Evolutionary conservation across 2,797 vertebrate species (phyloP).

Genomic region (Micromesistius poutassou): DNA sequence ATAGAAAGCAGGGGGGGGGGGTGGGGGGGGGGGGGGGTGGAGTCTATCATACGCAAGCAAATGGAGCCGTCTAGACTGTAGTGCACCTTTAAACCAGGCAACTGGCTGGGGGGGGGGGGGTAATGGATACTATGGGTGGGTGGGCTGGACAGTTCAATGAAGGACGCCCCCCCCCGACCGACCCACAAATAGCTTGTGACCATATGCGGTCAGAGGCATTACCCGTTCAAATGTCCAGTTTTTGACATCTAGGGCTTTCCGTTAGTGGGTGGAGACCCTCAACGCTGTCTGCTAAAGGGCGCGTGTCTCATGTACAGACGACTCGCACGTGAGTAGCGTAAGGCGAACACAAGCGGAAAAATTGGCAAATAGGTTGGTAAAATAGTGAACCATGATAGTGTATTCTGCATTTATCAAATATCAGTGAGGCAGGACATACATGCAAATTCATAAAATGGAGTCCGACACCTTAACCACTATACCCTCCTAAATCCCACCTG

Average conservation of each 20-base stretch:
- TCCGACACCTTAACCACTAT: not conserved
- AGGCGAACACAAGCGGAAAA: not conserved
- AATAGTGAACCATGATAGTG: not conserved
- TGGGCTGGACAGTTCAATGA: constrained; percentile 20
- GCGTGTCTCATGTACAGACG: not conserved
- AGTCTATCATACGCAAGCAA: not conserved
- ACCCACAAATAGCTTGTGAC: constrained; percentile 35
- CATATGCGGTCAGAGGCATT: constrained; percentile 11
- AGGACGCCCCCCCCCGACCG: constrained; percentile 1
- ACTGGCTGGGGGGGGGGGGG: no score
- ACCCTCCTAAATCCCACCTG: not conserved
- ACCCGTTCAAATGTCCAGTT: not conserved
- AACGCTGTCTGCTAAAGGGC: not conserved
- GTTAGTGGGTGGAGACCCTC: not conserved
- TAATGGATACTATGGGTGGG: constrained; percentile 11
- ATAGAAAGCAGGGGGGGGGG: no score
- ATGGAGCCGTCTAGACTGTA: not conserved
- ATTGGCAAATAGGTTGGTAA: not conserved
- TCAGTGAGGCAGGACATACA: not conserved
- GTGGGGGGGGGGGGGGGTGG: no score
- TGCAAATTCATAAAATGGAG: not conserved
- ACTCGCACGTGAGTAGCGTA: not conserved
- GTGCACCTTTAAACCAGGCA: no score
- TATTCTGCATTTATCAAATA: not conserved
- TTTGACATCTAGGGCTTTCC: not conserved